phyloP scores from a whole-genome alignment of 2,113 vertebrate genomes.

The Aspidoscelis tigris region DNA sequence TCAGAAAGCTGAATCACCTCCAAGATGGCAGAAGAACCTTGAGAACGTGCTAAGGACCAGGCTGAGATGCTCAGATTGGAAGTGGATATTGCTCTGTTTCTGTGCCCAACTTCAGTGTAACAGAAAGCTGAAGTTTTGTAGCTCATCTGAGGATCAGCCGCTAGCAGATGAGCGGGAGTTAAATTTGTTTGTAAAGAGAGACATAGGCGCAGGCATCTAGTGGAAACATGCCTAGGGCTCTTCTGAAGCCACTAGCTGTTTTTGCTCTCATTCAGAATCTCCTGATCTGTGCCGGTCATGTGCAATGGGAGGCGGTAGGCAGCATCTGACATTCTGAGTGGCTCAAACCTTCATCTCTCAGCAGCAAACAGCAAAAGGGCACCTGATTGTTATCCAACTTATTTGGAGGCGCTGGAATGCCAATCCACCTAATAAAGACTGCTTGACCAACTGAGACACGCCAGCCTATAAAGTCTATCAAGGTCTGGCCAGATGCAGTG shows the following conservation, averaged over 20 bases:
- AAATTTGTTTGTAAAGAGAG: not conserved
- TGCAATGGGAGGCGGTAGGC: not conserved
- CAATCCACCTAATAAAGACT: no score
- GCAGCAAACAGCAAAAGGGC: not conserved
- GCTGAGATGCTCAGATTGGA: no score
- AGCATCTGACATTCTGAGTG: not conserved
- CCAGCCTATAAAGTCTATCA: not conserved
- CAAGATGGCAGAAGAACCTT: no score
- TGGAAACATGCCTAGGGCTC: slow-evolving; percentile 50
- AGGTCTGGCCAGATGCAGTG: no score
- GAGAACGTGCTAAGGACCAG: no score
- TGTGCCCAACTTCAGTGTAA: no score
- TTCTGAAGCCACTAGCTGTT: slow-evolving; percentile 55
- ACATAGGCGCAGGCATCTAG: slow-evolving; percentile 36
- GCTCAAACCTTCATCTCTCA: not conserved
- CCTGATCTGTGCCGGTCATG: slow-evolving; percentile 4
- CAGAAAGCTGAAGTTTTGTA: no score
- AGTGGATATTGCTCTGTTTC: no score
- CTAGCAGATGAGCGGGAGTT: not conserved
- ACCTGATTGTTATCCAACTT: not conserved
- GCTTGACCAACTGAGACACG: not conserved
- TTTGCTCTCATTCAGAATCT: not conserved
- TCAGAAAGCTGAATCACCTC: no score
- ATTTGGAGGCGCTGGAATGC: not conserved
- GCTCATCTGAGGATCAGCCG: not conserved